phyloP scores from a whole-genome alignment of 2,113 vertebrate species.

The Sphyrna mokarran region DNA sequence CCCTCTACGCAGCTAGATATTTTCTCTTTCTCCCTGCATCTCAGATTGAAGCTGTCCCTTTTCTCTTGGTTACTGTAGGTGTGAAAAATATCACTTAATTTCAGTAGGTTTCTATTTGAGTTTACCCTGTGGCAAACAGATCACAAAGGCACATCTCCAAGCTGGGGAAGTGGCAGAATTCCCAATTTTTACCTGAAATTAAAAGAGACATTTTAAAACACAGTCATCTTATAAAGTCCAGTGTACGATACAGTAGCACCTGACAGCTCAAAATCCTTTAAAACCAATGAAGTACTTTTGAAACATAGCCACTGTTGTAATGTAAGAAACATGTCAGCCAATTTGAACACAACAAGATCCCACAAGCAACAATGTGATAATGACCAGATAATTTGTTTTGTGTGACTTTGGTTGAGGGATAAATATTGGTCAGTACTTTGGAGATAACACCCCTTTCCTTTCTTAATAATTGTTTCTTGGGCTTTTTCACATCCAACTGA shows the following conservation, averaged over 20 bases:
- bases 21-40: too few species aligned
- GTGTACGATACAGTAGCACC: background rate
- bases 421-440: background rate
- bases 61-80: background rate
- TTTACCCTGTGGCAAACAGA: background rate
- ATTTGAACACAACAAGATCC: background rate
- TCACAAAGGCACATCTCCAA: background rate
- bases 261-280: background rate
- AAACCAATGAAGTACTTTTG: background rate
- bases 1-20: too few species aligned
- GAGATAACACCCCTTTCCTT: too few species aligned
- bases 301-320: background rate
- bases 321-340: background rate
- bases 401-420: background rate
- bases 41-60: background rate
- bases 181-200: background rate
- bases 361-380: background rate
- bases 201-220: background rate
- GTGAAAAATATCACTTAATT: background rate
- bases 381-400: background rate
- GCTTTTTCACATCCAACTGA: background rate
- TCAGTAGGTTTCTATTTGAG: background rate
- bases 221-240: background rate
- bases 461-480: background rate
- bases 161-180: background rate